Evolutionary conservation across 53 echinoderm and acorn worm genomes (phyloP).

Genomic region (Apostichopus leukothele): DNA sequence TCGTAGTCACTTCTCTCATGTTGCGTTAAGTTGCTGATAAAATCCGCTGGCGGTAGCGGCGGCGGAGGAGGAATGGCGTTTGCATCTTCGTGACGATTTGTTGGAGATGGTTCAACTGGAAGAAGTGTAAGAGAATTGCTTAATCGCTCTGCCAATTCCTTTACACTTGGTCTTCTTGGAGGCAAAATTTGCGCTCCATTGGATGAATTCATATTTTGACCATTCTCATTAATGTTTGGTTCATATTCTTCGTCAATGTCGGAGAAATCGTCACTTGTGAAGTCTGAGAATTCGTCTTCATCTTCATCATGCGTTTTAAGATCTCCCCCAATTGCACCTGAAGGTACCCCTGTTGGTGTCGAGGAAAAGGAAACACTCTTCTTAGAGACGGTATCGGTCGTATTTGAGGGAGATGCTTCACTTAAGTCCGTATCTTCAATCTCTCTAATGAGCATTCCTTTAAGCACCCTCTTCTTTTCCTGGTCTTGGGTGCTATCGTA

Average conservation of each 20-base stretch:
- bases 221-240: not conserved
- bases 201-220: conserved; percentile 4
- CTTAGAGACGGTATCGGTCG: not conserved
- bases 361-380: conserved; percentile 31
- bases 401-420: no score
- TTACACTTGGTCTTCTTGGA: conserved; percentile 9
- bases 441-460: conserved; percentile 25
- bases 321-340: not conserved
- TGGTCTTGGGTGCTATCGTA: not conserved
- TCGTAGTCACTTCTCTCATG: not conserved
- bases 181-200: not conserved
- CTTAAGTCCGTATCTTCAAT: not conserved
- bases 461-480: conserved; percentile 7
- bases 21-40: not conserved
- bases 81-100: not conserved
- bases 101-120: not conserved
- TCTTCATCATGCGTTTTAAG: conserved; percentile 17
- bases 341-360: not conserved
- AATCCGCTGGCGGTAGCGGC: not conserved
- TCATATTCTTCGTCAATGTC: conserved; percentile 6
- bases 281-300: conserved; percentile 45
- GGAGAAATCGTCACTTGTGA: conserved; percentile 13
- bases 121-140: conserved; percentile 27
- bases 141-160: conserved; percentile 36
- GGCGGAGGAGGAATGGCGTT: conserved; percentile 5